A percentile compares a stretch with the other conserved stretches of the same genome.
phyloP scores from a whole-genome alignment of 2,888 invertebrate species.

The Athalia cordata region DNA sequence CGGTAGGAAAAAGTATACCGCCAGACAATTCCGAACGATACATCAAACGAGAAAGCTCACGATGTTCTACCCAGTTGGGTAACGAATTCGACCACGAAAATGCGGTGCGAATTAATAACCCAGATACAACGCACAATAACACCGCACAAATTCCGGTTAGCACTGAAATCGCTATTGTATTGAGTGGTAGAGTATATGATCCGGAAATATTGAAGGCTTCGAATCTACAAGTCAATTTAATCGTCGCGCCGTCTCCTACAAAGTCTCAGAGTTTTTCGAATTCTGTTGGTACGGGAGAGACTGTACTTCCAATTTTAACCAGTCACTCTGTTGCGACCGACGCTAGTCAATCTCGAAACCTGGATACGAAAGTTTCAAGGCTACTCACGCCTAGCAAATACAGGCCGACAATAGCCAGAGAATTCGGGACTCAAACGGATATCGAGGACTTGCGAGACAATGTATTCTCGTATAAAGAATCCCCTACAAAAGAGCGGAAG shows the following conservation, averaged over 20 bases:
- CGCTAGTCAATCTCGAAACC: conserved; percentile 24
- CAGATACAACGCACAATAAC: neutral
- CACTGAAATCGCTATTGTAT: conserved; percentile 68
- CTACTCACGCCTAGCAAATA: conserved; percentile 78
- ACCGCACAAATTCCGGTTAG: conserved; percentile 64
- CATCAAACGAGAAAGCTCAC: conserved; percentile 8
- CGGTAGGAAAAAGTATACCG: neutral
- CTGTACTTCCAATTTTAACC: neutral
- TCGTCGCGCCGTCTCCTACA: conserved; percentile 62
- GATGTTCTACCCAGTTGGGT: conserved; percentile 11
- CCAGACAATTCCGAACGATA: neutral
- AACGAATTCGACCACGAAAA: conserved; percentile 25
- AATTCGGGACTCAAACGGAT: conserved; percentile 84
- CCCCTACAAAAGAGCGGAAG: conserved; percentile 82
- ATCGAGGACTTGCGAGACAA: conserved; percentile 74
- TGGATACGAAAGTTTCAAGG: conserved; percentile 73
- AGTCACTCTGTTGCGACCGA: neutral
- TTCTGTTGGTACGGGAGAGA: conserved; percentile 13
- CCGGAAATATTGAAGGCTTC: conserved; percentile 62
- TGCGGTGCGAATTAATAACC: conserved; percentile 9
- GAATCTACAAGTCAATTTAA: conserved; percentile 66
- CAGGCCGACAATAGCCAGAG: conserved; percentile 75
- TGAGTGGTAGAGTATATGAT: conserved; percentile 68
- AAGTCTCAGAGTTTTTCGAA: conserved; percentile 48
- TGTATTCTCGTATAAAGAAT: conserved; percentile 71